Evolutionary conservation across 2,113 vertebrate species (phyloP).

Genomic region (Larimichthys crocea): DNA sequence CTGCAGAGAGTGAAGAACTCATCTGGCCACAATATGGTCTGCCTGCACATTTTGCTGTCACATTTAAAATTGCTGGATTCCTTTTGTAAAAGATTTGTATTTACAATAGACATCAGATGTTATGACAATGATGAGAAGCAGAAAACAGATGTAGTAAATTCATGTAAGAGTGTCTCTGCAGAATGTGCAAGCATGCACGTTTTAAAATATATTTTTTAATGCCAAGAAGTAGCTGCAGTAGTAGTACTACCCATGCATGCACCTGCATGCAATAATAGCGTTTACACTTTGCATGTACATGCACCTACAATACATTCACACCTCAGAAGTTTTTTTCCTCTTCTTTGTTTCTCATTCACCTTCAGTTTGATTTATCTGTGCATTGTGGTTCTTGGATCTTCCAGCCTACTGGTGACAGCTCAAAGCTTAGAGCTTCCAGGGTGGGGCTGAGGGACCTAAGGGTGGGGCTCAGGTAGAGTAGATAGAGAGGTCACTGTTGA

Average conservation of each 20-base stretch:
- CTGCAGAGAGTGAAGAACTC: conserved; percentile 46
- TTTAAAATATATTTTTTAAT: conserved; percentile 3
- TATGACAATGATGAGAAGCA: conserved; percentile 51
- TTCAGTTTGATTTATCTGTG: conserved; percentile 25
- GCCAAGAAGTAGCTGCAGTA: conserved; percentile 9
- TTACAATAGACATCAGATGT: conserved; percentile 55
- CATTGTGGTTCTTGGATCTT: conserved; percentile 27
- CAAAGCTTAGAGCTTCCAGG: conserved; percentile 42
- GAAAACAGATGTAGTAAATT: conserved; percentile 44
- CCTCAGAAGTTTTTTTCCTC: conserved; percentile 1
- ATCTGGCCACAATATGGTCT: conserved; percentile 77
- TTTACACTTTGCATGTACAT: conserved; percentile 45
- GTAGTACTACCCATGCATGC: background rate
- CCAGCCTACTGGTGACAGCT: conserved; percentile 52
- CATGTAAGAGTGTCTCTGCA: conserved; percentile 13
- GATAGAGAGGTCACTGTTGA: conserved; percentile 60
- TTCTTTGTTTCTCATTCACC: conserved; percentile 20
- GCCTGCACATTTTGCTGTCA: conserved; percentile 57
- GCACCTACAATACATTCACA: conserved; percentile 1
- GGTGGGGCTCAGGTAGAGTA: conserved; percentile 68
- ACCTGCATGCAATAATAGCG: conserved; percentile 11
- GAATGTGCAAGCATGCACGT: conserved; percentile 16
- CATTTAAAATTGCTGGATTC: conserved; percentile 41
- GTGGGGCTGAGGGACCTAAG: conserved; percentile 51
- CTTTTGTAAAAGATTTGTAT: conserved; percentile 55